Conservation (phyloP, 2,888 invertebrate species). For the Lycocerus yunnanus region DNA sequence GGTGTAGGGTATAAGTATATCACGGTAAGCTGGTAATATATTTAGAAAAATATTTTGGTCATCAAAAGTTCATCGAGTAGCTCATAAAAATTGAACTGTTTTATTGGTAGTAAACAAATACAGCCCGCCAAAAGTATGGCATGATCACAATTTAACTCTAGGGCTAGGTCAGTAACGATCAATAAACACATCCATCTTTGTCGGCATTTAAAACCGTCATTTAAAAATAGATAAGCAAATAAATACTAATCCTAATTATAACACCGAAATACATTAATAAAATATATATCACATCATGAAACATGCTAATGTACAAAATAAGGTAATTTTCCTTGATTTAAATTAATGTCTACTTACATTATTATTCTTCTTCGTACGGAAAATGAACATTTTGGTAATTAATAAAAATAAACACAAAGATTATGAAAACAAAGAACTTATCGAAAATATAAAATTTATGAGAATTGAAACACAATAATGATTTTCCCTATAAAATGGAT, state of each 20-base stretch:
- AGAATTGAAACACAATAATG: neutral
- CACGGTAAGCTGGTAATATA: no score
- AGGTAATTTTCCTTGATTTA: neutral
- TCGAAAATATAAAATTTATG: neutral
- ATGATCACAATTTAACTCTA: neutral
- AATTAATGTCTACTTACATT: neutral
- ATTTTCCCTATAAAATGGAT: constrained; percentile 1
- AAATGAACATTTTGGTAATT: neutral
- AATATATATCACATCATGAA: neutral
- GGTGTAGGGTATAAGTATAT: no score
- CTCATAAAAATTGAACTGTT: neutral
- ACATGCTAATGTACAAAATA: neutral
- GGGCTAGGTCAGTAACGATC: constrained; percentile 1
- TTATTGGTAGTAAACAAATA: neutral
- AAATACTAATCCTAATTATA: neutral
- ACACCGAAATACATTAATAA: neutral
- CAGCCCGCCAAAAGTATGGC: neutral
- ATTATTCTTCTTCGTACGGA: neutral
- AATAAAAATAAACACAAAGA: neutral
- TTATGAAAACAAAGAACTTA: neutral
- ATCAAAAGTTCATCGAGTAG: neutral
- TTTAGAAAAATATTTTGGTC: neutral
- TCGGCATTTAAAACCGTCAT: neutral
- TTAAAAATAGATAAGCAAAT: neutral
- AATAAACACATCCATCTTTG: constrained; percentile 1